Conservation (phyloP, 2,888 invertebrate species). For the Eupithecia subumbrata region DNA sequence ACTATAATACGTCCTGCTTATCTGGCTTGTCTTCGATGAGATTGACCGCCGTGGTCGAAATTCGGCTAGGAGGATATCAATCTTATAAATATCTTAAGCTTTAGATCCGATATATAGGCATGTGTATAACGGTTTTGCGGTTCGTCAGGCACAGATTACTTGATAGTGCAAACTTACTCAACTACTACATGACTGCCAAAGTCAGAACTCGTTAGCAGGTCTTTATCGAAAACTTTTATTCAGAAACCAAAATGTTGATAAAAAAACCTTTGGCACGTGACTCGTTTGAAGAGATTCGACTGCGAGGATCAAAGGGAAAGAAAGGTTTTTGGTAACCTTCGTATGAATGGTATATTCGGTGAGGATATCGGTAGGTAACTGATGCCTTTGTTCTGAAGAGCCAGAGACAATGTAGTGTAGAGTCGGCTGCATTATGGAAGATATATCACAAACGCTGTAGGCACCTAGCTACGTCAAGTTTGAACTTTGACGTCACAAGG, state of each 20-base stretch:
- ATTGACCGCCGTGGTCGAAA: too few relatives aligned
- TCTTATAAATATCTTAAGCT: too few relatives aligned
- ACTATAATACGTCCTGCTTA: too few relatives aligned
- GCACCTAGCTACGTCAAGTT: too few relatives aligned
- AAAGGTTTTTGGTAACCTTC: neutral
- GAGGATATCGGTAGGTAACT: neutral
- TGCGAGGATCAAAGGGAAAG: conserved; percentile 16
- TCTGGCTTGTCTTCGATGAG: too few relatives aligned
- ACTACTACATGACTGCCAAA: conserved; percentile 51
- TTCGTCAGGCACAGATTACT: conserved; percentile 20
- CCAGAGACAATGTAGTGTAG: too few relatives aligned
- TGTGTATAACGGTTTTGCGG: neutral
- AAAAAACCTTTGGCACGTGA: conserved; percentile 64
- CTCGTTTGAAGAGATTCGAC: conserved; percentile 52
- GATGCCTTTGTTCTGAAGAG: neutral
- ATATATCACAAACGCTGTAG: too few relatives aligned
- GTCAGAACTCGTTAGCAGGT: conserved; percentile 68
- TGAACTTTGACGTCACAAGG: too few relatives aligned
- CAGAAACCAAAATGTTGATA: conserved; percentile 59
- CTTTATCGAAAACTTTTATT: conserved; percentile 65
- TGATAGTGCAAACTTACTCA: conserved; percentile 23
- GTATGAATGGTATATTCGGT: neutral
- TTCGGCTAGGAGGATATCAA: too few relatives aligned
- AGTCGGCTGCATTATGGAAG: too few relatives aligned
- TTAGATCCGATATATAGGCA: too few relatives aligned